Conservation (phyloP, 2,113 vertebrate genomes). For the Scomber japonicus region DNA sequence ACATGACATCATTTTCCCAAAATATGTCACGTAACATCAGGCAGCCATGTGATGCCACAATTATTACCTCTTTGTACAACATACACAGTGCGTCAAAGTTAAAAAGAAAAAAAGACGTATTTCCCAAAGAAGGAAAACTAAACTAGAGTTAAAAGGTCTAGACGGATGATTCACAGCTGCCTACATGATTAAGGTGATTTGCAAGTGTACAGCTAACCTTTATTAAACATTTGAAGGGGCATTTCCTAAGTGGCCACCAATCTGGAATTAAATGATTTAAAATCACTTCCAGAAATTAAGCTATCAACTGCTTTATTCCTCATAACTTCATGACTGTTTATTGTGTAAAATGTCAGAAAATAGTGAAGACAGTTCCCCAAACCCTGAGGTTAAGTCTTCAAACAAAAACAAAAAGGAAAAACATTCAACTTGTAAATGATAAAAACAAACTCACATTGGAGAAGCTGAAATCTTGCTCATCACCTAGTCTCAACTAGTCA, state of each 20-base stretch:
- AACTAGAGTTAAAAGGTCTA: not conserved
- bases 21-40: too few relatives aligned
- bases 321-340: not conserved
- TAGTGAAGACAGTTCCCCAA: not conserved
- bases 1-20: not conserved
- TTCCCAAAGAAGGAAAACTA: too few relatives aligned
- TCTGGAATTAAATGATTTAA: not conserved
- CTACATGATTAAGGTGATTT: not conserved
- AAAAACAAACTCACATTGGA: not conserved
- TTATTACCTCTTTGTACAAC: too few relatives aligned
- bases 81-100: too few relatives aligned
- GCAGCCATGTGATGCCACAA: too few relatives aligned
- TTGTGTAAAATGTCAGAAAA: too few relatives aligned
- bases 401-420: not conserved
- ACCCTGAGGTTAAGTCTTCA: not conserved
- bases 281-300: not conserved
- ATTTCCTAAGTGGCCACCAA: not conserved
- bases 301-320: not conserved
- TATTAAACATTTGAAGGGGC: too few relatives aligned
- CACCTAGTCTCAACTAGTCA: not conserved
- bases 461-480: not conserved
- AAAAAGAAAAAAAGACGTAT: too few relatives aligned
- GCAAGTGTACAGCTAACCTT: too few relatives aligned
- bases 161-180: not conserved
- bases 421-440: too few relatives aligned